These are phyloP conservation scores for Ceratotherium simum DNA, from an alignment of 2,113 vertebrate species.

Conservation along the genomic window DNA sequence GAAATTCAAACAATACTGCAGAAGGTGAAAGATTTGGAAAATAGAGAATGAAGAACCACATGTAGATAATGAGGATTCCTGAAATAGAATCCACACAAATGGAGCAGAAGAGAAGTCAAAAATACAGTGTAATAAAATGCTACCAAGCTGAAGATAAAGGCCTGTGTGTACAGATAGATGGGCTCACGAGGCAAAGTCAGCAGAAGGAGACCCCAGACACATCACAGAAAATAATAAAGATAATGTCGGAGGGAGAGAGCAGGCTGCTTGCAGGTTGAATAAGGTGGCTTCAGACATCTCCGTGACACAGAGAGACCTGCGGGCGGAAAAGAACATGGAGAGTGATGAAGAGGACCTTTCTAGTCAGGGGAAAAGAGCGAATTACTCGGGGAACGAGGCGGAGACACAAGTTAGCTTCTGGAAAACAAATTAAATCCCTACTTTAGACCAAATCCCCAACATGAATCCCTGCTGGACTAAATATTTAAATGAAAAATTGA, in stretches of 20 bases:
- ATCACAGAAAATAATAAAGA: slow-evolving; percentile 27
- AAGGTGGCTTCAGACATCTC: background rate
- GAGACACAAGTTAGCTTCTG: background rate
- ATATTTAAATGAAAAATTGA: slow-evolving; percentile 27
- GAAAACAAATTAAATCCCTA: background rate
- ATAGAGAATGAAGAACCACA: background rate
- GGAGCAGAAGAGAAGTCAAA: slow-evolving; percentile 40
- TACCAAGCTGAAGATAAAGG: background rate
- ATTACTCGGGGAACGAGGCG: background rate
- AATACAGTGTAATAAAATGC: background rate
- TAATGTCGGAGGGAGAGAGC: background rate
- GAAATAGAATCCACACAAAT: slow-evolving; percentile 51
- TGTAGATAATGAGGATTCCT: slow-evolving; percentile 19
- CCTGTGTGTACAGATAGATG: slow-evolving; percentile 2
- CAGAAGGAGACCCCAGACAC: background rate
- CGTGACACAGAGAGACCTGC: background rate
- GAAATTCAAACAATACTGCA: background rate
- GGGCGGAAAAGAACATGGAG: background rate
- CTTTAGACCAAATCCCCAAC: background rate
- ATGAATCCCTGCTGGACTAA: background rate
- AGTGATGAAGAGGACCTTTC: background rate
- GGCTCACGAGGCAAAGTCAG: slow-evolving; percentile 22
- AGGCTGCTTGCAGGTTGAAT: background rate
- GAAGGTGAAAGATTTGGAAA: slow-evolving; percentile 43
- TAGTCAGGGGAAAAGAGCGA: background rate